Conservation (phyloP, 2,113 vertebrate genomes). For the Xerus inauris region DNA sequence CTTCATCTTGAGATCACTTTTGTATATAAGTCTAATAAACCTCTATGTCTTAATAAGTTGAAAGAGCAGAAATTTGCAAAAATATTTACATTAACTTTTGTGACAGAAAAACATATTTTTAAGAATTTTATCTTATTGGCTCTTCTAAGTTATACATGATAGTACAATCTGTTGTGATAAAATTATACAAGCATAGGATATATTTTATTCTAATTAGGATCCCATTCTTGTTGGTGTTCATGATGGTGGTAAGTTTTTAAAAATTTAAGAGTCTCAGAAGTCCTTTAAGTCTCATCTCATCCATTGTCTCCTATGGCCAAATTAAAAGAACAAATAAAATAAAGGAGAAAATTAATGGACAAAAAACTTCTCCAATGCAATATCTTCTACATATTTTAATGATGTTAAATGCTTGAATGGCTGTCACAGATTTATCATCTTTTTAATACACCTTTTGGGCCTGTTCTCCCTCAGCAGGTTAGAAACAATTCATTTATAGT, state of each 20-base stretch:
- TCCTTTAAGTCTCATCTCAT: not conserved
- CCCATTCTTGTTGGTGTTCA: too few species aligned
- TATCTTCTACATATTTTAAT: not conserved
- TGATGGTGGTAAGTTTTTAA: not conserved
- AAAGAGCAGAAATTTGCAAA: not conserved
- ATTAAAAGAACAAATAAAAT: conserved; percentile 9
- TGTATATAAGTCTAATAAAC: not conserved
- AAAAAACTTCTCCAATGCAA: not conserved
- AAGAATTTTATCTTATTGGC: too few species aligned
- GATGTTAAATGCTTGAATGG: not conserved
- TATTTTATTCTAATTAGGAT: too few species aligned
- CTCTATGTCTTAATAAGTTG: not conserved
- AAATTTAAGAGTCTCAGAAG: not conserved
- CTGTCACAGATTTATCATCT: not conserved
- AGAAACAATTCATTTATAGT: not conserved
- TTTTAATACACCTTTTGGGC: not conserved
- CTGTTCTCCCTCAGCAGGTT: not conserved
- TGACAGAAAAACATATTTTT: too few species aligned
- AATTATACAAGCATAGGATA: too few species aligned
- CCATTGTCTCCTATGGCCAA: not conserved
- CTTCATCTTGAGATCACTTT: not conserved
- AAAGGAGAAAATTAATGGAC: not conserved
- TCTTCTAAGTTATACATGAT: too few species aligned
- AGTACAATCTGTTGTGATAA: too few species aligned
- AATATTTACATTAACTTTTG: not conserved